A percentile compares a stretch with the other conserved stretches of the same genome.
These are phyloP conservation scores for Oreochromis spilurus DNA, from an alignment of 2,113 vertebrate species.

Conservation along the genomic window DNA sequence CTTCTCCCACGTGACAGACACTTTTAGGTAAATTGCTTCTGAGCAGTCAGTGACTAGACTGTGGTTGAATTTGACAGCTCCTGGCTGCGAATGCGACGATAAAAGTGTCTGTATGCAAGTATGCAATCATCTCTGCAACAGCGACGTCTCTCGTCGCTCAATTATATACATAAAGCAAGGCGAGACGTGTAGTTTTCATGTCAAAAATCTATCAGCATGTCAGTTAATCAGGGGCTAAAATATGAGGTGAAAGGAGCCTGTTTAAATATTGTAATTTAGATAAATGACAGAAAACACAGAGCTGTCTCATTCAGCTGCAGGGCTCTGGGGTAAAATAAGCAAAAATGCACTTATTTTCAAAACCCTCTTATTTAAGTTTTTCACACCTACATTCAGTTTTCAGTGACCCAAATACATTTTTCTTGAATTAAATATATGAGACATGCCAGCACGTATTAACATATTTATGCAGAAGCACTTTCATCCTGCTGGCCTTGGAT, in stretches of 20 bases:
- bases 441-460: neutral
- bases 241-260: neutral
- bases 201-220: neutral
- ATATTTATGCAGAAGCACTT: neutral
- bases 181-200: neutral
- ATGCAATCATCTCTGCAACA: neutral
- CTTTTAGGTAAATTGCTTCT: neutral
- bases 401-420: neutral
- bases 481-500: neutral
- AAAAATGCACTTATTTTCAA: neutral
- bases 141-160: neutral
- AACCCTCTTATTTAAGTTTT: neutral
- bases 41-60: slow-evolving; percentile 36
- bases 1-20: neutral
- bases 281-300: neutral
- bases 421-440: neutral
- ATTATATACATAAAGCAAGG: neutral
- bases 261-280: neutral
- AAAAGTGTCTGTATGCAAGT: neutral
- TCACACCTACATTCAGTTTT: neutral
- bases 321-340: neutral
- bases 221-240: neutral
- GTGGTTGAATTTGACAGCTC: slow-evolving; percentile 10
- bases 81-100: neutral
- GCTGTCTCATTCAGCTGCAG: neutral